Base-by-base conservation (phyloP, 1,140 invertebrate genomes). In the Orius insidiosus region DNA sequence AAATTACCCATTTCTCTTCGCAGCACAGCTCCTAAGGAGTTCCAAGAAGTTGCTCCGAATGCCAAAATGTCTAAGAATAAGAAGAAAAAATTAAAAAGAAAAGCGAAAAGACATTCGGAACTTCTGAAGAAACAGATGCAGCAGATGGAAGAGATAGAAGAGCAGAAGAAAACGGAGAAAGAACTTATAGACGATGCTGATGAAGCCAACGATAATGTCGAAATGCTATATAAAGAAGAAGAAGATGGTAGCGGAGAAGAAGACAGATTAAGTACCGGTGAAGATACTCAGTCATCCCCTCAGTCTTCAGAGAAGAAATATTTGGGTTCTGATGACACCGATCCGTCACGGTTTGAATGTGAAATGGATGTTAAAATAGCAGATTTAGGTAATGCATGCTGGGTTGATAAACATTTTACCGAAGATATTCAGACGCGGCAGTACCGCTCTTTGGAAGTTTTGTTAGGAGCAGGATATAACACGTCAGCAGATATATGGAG, bases 351-450 rank as follows among this genome's bases (percentile, higher is more conserved):
- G 60, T 80, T 85, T 55, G 71, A 83, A 11, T 89, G 85, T 64
- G 80, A 84, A 34, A 74, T 92, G 16, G 76, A 85, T 57, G 86
- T 93, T 1, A 94, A 94, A 65, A 93, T 98, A 59, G 94, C 94
- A 34, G 94, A 98, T 73, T 67, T 98, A 43, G 95, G 95, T 38
- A 98, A 98, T 70, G 95, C 95, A 14, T 99, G 95, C 64, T 98
- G 94, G 93, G 86, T 92, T n/a, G 78, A 93, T 64, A 77, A 84
- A 52, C 81, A 85, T 59, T 85, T 85, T 54, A 98, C 95, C 16
- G 93, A 98, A 64, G 94, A 98, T 59, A 98, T 99, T 57, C 96
- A 98, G 68, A 99, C 95, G 1, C 73, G 95, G 41, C 95, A 99
- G 64, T 98, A 98, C 65, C 72, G 96, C 49, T 90, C 88, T 45